phyloP scores from a whole-genome alignment of 2,113 vertebrate species.

The Carassius gibelio region DNA sequence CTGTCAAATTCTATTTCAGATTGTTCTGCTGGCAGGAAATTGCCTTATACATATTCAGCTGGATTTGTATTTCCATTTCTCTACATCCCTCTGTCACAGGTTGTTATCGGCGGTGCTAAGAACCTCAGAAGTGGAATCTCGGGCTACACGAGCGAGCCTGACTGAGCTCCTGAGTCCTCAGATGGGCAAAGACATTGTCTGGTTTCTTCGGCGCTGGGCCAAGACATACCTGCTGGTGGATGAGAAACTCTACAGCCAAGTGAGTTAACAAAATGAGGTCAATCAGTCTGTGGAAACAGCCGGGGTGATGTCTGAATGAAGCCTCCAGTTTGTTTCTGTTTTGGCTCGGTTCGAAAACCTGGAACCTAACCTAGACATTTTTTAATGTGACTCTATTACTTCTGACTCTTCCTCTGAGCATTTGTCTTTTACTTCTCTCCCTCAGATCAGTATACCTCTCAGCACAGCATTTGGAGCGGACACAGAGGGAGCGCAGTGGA shows the following conservation, averaged over 20 bases:
- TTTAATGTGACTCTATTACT: not conserved
- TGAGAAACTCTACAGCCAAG: conserved; percentile 96
- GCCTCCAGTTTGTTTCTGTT: not conserved
- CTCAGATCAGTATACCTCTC: conserved; percentile 92
- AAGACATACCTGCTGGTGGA: conserved; percentile 96
- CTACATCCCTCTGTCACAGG: conserved; percentile 68
- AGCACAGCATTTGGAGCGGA: conserved; percentile 95
- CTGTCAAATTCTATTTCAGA: not conserved
- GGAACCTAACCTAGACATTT: not conserved
- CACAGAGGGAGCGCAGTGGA: conserved; percentile 97
- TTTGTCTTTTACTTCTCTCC: conserved; percentile 48
- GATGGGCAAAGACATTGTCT: conserved; percentile 98
- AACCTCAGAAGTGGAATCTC: conserved; percentile 96
- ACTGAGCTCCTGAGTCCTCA: conserved; percentile 93
- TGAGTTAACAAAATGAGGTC: conserved; percentile 63
- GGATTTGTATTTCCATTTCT: not conserved
- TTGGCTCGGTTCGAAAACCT: not conserved
- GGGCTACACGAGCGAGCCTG: conserved; percentile 92
- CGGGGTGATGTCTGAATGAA: not conserved
- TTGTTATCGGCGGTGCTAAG: conserved; percentile 91
- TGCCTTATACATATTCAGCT: not conserved
- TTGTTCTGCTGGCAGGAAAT: not conserved
- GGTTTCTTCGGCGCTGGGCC: conserved; percentile 96
- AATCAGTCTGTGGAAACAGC: not conserved
- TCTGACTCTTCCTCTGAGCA: not conserved